Percentiles rank a stretch among this genome's conserved stretches.
Evolutionary conservation across 2,888 invertebrate genomes (phyloP).

Genomic region (Peribatodes rhomboidaria): DNA sequence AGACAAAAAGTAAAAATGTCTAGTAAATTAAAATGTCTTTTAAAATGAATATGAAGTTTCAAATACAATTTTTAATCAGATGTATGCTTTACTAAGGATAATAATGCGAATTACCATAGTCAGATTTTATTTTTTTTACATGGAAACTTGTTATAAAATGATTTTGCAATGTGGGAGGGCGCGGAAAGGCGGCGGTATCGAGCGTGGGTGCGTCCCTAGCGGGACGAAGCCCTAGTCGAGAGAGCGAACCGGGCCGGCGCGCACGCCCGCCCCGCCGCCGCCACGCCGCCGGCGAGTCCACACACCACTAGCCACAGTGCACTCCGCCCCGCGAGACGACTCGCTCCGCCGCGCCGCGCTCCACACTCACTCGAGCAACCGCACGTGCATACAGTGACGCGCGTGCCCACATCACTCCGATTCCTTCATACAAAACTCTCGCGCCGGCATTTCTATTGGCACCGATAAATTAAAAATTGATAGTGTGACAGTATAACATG

Average conservation of each 20-base stretch:
- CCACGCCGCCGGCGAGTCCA: conserved; percentile 45
- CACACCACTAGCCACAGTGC: conserved; percentile 39
- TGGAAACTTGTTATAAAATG: conserved; percentile 25
- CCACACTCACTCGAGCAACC: conserved; percentile 39
- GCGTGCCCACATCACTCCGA: not conserved
- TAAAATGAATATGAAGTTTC: too few species aligned
- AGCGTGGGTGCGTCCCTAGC: conserved; percentile 84
- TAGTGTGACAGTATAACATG: conserved; percentile 72
- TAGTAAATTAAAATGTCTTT: too few species aligned
- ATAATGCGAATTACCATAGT: too few species aligned
- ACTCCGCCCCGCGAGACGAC: conserved; percentile 36
- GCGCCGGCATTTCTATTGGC: conserved; percentile 16
- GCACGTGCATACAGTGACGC: conserved; percentile 7
- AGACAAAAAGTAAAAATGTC: too few species aligned
- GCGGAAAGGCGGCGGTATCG: conserved; percentile 82
- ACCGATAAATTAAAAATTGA: conserved; percentile 54
- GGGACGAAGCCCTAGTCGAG: conserved; percentile 79
- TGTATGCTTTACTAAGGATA: too few species aligned
- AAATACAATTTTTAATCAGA: too few species aligned
- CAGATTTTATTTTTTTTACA: too few species aligned
- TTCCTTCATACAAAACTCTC: conserved; percentile 20
- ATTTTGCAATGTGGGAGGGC: conserved; percentile 76
- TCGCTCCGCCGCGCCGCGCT: conserved; percentile 45
- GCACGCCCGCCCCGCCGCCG: conserved; percentile 59
- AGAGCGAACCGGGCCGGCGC: conserved; percentile 69